Base-by-base conservation (phyloP, 1,140 invertebrate species). In the Dendroctonus valens region DNA sequence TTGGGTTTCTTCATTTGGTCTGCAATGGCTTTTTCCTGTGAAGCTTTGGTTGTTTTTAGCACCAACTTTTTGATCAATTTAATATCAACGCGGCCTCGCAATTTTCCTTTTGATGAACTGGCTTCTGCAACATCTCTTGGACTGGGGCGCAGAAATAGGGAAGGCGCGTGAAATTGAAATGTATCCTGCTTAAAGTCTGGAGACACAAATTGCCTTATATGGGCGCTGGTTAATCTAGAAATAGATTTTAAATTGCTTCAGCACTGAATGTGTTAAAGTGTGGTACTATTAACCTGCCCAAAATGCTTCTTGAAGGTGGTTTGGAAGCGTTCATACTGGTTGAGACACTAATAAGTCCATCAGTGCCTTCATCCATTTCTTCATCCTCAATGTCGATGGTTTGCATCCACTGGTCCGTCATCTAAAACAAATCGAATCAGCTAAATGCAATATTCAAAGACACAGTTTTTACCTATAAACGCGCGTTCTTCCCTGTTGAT, bases 151-250 rank as follows among this genome's bases (percentile, higher is more conserved):
- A 39, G 38, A 9, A 44, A 40, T 50, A 52, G 51, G 40, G 53
- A 49, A 41, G 63, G 39, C 9, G 11, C n/a, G 5, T 51, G 39
- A 59, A 65, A 48, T 39, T 14, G 12, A 14, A 8, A 59, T 2
- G 14, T 5, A 14, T 58, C 51, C 11, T 54, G 60, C 49, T 61
- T 70, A 49, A 64, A 67, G 50, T 67, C 65, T 40, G 69, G 69
- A n/a, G 65, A 70, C 7, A 70, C 65, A 40, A 67, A 64, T 55
- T 70, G 69, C 50, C 69, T 44, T 9, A 70, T 67, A 46, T 70
- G 54, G 8, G 55, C 61, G 46, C 69, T 70, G 9, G 64, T 64
- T 38, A 70, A 12, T 37, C 61, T 67, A 58, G 3, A 59, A 64
- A 12, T 7, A 15, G 7, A 58, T 41, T 41, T 12, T 8, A 41